Evolutionary conservation across 2,113 vertebrate genomes (phyloP).

Genomic region (Orycteropus afer): DNA sequence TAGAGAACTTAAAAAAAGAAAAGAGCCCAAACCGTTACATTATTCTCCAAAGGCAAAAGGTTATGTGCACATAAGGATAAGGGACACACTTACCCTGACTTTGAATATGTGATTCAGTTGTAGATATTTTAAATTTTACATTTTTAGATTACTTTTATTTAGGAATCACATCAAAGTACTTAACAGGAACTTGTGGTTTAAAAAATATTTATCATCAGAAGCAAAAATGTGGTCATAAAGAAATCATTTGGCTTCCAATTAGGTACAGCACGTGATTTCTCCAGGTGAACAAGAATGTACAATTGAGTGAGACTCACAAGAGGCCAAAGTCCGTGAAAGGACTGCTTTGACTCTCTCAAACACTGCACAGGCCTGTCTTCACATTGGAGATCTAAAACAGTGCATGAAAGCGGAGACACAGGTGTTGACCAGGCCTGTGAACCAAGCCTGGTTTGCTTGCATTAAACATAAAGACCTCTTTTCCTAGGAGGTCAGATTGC

Average conservation of each 20-base stretch:
- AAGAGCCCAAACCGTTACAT: background rate
- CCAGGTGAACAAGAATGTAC: conserved; percentile 8
- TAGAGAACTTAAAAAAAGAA: background rate
- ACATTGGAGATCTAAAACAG: conserved; percentile 55
- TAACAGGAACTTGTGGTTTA: conserved; percentile 31
- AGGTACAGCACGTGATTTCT: background rate
- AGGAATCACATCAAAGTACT: conserved; percentile 50
- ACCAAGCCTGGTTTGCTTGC: background rate
- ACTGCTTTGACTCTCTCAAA: background rate
- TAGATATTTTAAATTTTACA: background rate
- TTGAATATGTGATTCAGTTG: conserved; percentile 15
- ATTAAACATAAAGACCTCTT: background rate
- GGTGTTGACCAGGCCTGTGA: conserved; percentile 44
- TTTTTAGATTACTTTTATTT: conserved; percentile 50
- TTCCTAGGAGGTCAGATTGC: conserved; percentile 17
- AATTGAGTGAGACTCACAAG: background rate
- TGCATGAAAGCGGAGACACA: background rate
- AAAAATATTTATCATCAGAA: conserved; percentile 31
- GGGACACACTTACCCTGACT: background rate
- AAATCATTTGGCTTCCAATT: conserved; percentile 25
- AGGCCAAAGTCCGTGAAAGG: background rate
- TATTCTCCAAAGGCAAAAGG: background rate
- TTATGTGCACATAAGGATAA: background rate
- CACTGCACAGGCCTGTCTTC: conserved; percentile 56
- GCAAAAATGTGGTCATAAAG: background rate